Conservation (phyloP, 1,140 invertebrate genomes). For the Drosophila paulistorum region DNA sequence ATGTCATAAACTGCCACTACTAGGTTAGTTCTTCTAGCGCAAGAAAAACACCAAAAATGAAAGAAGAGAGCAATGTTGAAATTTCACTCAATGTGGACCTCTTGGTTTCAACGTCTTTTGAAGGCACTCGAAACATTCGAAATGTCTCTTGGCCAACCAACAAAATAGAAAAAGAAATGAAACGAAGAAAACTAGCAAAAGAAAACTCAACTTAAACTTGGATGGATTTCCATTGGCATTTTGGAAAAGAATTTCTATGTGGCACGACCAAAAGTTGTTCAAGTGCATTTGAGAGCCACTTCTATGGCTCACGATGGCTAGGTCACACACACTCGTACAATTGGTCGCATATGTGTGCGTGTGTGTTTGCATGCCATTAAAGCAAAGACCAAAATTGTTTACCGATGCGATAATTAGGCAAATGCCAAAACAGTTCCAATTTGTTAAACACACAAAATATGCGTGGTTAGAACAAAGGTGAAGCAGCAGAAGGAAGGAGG, state of each 20-base stretch:
- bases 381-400: slow-evolving; percentile 53
- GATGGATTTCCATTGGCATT: slow-evolving; percentile 14
- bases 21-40: background rate
- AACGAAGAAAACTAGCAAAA: background rate
- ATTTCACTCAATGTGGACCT: slow-evolving; percentile 14
- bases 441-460: slow-evolving; percentile 54
- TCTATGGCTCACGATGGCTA: no score
- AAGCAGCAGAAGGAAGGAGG: no score
- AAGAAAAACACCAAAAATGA: background rate
- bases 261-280: slow-evolving; percentile 39
- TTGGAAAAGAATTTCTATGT: slow-evolving; percentile 8
- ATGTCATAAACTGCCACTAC: slow-evolving; percentile 3
- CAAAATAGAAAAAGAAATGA: background rate
- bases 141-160: slow-evolving; percentile 23
- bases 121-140: slow-evolving; percentile 28
- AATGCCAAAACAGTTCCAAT: slow-evolving; percentile 54
- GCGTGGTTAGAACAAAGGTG: background rate
- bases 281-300: slow-evolving; percentile 39
- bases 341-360: slow-evolving; percentile 11
- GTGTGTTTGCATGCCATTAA: slow-evolving; percentile 67
- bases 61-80: background rate
- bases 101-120: slow-evolving; percentile 15
- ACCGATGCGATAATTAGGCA: slow-evolving; percentile 72
- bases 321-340: background rate
- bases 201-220: slow-evolving; percentile 1